These are phyloP conservation scores for Drosophila histrio DNA, from an alignment of 2,888 invertebrate genomes.

Conservation along the genomic window DNA sequence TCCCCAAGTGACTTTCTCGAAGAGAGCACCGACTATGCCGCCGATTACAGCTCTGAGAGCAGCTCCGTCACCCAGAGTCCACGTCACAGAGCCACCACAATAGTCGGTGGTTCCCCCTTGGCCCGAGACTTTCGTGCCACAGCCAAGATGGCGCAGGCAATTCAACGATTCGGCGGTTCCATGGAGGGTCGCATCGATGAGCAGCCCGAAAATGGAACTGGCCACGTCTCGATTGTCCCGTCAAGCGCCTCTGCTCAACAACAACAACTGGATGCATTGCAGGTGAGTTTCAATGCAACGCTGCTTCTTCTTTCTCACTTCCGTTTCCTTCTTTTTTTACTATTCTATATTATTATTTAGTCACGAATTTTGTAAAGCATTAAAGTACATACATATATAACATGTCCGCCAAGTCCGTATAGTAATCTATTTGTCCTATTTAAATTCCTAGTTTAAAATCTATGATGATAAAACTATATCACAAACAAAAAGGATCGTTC, in stretches of 20 bases:
- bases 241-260: slow-evolving; percentile 31
- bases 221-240: neutral
- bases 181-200: slow-evolving; percentile 83
- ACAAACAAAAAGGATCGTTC: too few relatives aligned
- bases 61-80: slow-evolving; percentile 91
- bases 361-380: too few relatives aligned
- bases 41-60: slow-evolving; percentile 92
- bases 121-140: slow-evolving; percentile 82
- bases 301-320: neutral
- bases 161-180: slow-evolving; percentile 81
- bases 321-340: neutral
- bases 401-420: too few relatives aligned
- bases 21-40: slow-evolving; percentile 90
- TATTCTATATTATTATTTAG: neutral
- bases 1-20: slow-evolving; percentile 86
- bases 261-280: slow-evolving; percentile 77
- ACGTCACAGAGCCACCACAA: slow-evolving; percentile 87
- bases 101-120: slow-evolving; percentile 85
- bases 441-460: too few relatives aligned
- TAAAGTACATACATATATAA: too few relatives aligned
- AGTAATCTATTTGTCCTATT: too few relatives aligned
- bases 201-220: slow-evolving; percentile 74
- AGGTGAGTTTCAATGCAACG: slow-evolving; percentile 56
- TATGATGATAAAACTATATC: too few relatives aligned
- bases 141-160: slow-evolving; percentile 81